Conservation (phyloP, 2,113 vertebrate genomes). For the Bucco capensis region DNA sequence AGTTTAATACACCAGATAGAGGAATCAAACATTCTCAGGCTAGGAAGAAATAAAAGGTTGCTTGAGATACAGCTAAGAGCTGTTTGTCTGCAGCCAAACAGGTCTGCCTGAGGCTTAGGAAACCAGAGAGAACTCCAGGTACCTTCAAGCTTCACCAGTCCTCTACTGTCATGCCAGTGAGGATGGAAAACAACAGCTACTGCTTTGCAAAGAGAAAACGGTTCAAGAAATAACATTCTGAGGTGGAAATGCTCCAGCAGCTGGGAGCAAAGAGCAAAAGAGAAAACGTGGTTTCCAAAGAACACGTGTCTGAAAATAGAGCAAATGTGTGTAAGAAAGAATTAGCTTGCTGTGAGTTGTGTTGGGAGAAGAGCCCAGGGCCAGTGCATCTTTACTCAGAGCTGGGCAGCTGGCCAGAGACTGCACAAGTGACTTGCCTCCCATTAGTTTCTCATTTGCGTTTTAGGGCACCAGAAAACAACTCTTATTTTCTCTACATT, state of each 20-base stretch:
- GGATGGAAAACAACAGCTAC: constrained; percentile 16
- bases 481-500: constrained; percentile 18
- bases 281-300: constrained; percentile 12
- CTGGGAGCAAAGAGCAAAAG: neutral
- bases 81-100: neutral
- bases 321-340: constrained; percentile 23
- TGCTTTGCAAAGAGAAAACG: neutral
- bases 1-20: neutral
- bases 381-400: neutral
- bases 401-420: constrained; percentile 37
- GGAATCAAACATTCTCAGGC: neutral
- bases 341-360: neutral
- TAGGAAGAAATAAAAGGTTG: neutral
- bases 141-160: constrained; percentile 16
- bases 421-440: constrained; percentile 19
- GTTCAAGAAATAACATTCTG: constrained; percentile 9
- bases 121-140: constrained; percentile 25
- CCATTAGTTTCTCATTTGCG: constrained; percentile 47
- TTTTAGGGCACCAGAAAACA: constrained; percentile 35
- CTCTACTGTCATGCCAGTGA: neutral
- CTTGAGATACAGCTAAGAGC: neutral
- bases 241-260: constrained; percentile 18
- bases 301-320: constrained; percentile 3
- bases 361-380: neutral
- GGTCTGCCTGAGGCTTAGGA: neutral